Percentiles rank a stretch among this genome's conserved stretches.
phyloP scores from a whole-genome alignment of 2,888 invertebrate species.

The Lutraria lutraria region DNA sequence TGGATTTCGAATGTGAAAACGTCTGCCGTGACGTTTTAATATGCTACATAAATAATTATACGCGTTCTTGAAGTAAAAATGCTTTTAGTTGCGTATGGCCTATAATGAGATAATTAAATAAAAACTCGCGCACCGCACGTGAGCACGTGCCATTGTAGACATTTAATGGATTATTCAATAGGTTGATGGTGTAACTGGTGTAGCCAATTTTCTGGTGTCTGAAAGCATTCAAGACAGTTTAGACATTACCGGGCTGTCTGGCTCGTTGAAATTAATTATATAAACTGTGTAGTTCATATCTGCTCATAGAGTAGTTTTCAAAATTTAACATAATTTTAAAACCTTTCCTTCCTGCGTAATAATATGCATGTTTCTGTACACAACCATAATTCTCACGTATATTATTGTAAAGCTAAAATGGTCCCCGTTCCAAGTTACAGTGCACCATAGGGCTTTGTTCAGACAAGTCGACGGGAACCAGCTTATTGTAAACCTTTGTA shows the following conservation, averaged over 20 bases:
- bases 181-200: neutral
- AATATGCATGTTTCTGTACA: too few relatives aligned
- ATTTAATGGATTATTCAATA: constrained; percentile 20
- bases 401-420: too few relatives aligned
- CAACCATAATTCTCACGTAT: too few relatives aligned
- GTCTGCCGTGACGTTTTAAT: constrained; percentile 12
- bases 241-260: neutral
- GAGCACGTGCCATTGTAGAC: neutral
- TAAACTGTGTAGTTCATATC: neutral
- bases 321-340: too few relatives aligned
- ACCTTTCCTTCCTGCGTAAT: too few relatives aligned
- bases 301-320: neutral
- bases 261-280: neutral
- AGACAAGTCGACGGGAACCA: too few relatives aligned
- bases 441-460: too few relatives aligned
- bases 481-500: too few relatives aligned
- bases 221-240: constrained; percentile 10
- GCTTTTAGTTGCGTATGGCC: constrained; percentile 23
- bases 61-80: constrained; percentile 6
- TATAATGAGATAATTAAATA: constrained; percentile 25
- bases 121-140: neutral
- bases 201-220: constrained; percentile 10
- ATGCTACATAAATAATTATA: neutral
- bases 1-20: constrained; percentile 11
- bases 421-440: too few relatives aligned